phyloP scores from a whole-genome alignment of 2,888 invertebrate species.

The Dynastes maya region DNA sequence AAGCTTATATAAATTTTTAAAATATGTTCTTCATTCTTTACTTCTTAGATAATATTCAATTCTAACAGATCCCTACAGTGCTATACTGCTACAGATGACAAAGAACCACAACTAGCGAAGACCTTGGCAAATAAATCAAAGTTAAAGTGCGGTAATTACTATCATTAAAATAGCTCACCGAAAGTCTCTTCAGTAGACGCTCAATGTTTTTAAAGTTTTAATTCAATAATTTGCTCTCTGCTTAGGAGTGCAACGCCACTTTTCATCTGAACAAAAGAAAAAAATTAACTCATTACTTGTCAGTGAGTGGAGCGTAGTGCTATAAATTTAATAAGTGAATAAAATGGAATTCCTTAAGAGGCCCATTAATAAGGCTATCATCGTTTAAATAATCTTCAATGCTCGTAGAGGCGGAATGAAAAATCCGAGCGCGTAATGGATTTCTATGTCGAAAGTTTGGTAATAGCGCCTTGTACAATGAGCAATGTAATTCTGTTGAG shows the following conservation, averaged over 20 bases:
- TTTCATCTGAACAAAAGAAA: conserved; percentile 37
- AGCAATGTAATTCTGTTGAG: neutral
- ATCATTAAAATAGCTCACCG: neutral
- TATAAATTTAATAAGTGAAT: conserved; percentile 43
- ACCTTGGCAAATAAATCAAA: neutral
- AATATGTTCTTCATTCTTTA: too few relatives aligned
- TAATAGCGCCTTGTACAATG: neutral
- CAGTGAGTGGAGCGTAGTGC: conserved; percentile 1
- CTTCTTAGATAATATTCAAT: too few relatives aligned
- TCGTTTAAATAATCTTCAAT: conserved; percentile 41
- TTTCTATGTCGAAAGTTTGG: conserved; percentile 3
- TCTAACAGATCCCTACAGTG: too few relatives aligned
- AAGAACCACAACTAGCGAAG: too few relatives aligned
- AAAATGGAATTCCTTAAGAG: conserved; percentile 37
- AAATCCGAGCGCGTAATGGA: conserved; percentile 32
- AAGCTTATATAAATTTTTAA: too few relatives aligned
- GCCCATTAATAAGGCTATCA: conserved; percentile 41
- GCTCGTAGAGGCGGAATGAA: conserved; percentile 26
- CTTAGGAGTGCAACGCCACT: conserved; percentile 13
- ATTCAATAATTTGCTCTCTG: conserved; percentile 25
- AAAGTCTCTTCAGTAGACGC: neutral
- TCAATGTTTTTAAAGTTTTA: conserved; percentile 14
- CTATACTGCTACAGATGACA: too few relatives aligned
- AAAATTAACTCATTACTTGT: conserved; percentile 40
- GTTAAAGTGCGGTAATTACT: neutral